These are phyloP conservation scores for Molossus alvarezi DNA, from an alignment of 2,797 vertebrate species.

Conservation along the genomic window DNA sequence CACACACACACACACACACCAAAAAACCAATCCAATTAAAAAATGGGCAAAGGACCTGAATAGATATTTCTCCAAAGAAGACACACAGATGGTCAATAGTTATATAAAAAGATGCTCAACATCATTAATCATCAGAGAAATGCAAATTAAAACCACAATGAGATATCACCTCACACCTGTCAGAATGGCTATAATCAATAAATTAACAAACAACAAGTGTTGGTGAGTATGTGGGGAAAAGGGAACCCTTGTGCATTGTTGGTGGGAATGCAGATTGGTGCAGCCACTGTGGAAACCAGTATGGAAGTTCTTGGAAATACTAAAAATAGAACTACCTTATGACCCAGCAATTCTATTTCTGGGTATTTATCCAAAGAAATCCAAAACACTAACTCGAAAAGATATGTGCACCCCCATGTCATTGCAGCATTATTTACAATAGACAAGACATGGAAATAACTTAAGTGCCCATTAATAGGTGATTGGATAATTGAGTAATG, in stretches of 20 bases:
- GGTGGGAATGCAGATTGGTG: neutral
- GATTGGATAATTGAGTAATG: neutral
- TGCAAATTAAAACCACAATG: neutral
- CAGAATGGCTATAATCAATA: neutral
- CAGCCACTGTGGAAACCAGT: neutral
- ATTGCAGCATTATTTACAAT: neutral
- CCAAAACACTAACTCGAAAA: neutral
- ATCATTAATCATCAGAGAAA: neutral
- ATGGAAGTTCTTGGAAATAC: neutral
- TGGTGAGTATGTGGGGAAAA: neutral
- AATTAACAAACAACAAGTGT: neutral
- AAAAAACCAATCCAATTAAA: neutral
- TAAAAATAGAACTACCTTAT: neutral
- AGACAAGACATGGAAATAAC: neutral
- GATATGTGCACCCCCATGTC: neutral
- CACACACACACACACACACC: too few relatives aligned
- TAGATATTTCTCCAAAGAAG: neutral
- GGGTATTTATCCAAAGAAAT: neutral
- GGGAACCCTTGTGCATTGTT: neutral
- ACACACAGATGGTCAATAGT: neutral
- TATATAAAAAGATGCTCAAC: neutral
- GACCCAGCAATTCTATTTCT: neutral
- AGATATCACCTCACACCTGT: neutral
- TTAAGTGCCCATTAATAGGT: neutral
- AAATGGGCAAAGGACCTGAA: neutral